Conservation (phyloP, 2,888 invertebrate species). For the Diaphora mendica region DNA sequence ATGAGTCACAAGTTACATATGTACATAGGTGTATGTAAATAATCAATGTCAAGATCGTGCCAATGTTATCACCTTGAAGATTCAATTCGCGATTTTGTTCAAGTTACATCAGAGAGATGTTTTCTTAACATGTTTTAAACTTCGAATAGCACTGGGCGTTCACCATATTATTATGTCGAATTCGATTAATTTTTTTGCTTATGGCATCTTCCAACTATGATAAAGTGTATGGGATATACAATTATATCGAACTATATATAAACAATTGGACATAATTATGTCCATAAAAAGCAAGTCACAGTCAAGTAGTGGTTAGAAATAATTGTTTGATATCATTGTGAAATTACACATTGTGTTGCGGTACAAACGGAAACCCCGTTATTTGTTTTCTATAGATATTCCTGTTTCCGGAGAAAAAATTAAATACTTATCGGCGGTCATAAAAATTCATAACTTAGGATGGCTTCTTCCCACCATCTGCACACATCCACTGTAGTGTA, state of each 20-base stretch:
- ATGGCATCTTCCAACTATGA: not conserved
- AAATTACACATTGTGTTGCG: not conserved
- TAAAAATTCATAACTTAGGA: slow-evolving; percentile 1
- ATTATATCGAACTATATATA: not conserved
- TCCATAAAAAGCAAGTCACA: not conserved
- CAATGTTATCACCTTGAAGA: slow-evolving; percentile 55
- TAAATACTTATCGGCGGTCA: not conserved
- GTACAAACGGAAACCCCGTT: not conserved
- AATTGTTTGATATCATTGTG: not conserved
- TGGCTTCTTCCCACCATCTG: slow-evolving; percentile 11
- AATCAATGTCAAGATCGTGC: slow-evolving; percentile 73
- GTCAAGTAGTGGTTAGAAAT: not conserved
- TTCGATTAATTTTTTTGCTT: not conserved
- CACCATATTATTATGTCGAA: not conserved
- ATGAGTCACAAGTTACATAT: slow-evolving; percentile 58
- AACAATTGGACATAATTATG: not conserved
- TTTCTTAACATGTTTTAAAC: slow-evolving; percentile 4
- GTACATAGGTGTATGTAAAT: slow-evolving; percentile 33
- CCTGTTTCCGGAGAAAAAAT: not conserved
- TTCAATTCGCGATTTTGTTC: slow-evolving; percentile 14
- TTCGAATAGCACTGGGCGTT: not conserved
- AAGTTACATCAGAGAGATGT: slow-evolving; percentile 25
- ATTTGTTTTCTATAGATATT: not conserved
- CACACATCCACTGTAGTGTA: slow-evolving; percentile 17
- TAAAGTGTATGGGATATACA: not conserved